These are phyloP conservation scores for Andrena cerasifolii DNA, from an alignment of 1,140 invertebrate genomes.

Conservation along the genomic window DNA sequence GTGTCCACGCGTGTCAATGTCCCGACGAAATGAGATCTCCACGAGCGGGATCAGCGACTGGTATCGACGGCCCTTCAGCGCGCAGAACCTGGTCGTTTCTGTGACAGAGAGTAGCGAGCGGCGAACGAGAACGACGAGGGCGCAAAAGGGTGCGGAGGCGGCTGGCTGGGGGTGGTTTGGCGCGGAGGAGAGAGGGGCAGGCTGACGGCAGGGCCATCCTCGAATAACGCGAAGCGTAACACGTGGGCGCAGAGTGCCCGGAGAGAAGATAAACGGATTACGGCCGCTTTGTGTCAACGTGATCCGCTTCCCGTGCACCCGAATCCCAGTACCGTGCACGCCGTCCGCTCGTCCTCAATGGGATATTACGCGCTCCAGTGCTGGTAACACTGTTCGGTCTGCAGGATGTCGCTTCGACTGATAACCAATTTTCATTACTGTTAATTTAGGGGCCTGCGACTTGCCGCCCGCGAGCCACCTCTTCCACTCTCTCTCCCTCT, in stretches of 20 bases:
- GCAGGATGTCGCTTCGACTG: constrained; percentile 73
- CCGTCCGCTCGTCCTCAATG: constrained; percentile 71
- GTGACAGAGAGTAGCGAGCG: constrained; percentile 14
- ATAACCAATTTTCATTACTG: constrained; percentile 81
- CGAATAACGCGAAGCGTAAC: constrained; percentile 71
- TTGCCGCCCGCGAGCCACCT: constrained; percentile 8
- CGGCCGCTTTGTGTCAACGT: constrained; percentile 79
- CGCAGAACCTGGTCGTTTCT: constrained; percentile 14
- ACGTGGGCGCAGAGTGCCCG: constrained; percentile 78
- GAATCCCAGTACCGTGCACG: constrained; percentile 65
- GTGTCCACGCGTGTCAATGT: constrained; percentile 8
- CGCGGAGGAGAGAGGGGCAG: neutral
- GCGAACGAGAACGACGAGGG: constrained; percentile 8
- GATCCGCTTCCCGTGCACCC: constrained; percentile 77
- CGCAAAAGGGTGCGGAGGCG: constrained; percentile 16
- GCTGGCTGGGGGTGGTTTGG: neutral
- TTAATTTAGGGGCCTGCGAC: constrained; percentile 69
- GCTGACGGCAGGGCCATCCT: constrained; percentile 30
- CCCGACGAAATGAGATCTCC: constrained; percentile 15
- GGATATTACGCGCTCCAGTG: constrained; percentile 77
- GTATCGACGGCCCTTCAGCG: constrained; percentile 18
- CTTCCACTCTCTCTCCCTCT: too few relatives aligned
- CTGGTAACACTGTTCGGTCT: constrained; percentile 73
- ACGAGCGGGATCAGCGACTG: neutral
- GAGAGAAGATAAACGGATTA: constrained; percentile 82